phyloP scores from a whole-genome alignment of 2,113 vertebrate species.

The Prionailurus viverrinus region DNA sequence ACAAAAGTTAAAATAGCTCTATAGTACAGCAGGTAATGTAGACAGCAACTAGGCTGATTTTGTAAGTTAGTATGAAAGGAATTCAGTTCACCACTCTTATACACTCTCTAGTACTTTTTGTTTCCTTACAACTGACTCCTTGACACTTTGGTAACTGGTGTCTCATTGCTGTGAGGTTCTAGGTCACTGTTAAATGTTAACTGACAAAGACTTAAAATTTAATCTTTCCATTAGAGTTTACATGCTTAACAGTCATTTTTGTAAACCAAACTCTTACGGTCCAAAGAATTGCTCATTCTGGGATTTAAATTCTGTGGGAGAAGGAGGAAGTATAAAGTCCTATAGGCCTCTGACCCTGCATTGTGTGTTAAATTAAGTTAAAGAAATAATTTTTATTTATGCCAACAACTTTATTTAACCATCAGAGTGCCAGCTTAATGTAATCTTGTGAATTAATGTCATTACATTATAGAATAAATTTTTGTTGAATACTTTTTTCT shows the following conservation, averaged over 20 bases:
- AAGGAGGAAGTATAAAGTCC: not conserved
- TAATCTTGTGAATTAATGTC: not conserved
- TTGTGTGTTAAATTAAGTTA: not conserved
- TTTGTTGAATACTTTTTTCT: not conserved
- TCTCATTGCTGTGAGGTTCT: not conserved
- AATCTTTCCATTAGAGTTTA: not conserved
- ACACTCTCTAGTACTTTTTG: not conserved
- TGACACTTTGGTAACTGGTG: not conserved
- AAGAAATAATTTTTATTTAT: conserved; percentile 7
- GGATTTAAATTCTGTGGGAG: not conserved
- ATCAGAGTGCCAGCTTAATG: not conserved
- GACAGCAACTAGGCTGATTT: not conserved
- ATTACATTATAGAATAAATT: not conserved
- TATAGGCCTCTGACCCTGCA: not conserved
- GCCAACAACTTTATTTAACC: not conserved
- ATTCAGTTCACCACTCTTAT: not conserved
- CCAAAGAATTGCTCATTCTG: not conserved
- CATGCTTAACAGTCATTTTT: not conserved
- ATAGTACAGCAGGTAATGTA: not conserved
- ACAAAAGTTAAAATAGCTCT: not conserved
- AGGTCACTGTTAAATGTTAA: not conserved
- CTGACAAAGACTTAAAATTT: not conserved
- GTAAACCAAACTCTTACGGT: not conserved
- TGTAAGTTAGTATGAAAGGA: not conserved
- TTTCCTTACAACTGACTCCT: not conserved